Evolutionary conservation across 2,797 vertebrate species (phyloP).

Genomic region (Micrastur ruficollis): DNA sequence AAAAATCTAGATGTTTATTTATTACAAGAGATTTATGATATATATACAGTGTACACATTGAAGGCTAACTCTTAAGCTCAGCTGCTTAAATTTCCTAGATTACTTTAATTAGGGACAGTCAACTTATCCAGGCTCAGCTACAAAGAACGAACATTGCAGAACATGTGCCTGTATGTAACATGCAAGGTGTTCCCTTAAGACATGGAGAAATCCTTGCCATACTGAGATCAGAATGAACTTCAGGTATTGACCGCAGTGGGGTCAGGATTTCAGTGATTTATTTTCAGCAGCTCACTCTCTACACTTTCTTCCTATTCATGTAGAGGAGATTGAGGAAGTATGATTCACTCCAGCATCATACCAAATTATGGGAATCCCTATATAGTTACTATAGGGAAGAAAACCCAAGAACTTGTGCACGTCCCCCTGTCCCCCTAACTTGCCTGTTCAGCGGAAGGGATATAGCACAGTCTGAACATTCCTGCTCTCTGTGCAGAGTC

Average conservation of each 20-base stretch:
- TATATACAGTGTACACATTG: not conserved
- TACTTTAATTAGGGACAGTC: not conserved
- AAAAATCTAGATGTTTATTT: not conserved
- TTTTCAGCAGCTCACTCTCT: not conserved
- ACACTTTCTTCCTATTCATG: accelerated
- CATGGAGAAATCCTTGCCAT: not conserved
- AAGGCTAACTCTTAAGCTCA: not conserved
- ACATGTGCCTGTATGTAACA: not conserved
- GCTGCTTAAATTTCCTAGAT: not conserved
- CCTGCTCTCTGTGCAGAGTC: not conserved
- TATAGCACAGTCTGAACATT: not conserved
- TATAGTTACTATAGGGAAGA: not conserved
- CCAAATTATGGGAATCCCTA: not conserved
- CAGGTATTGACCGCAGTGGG: not conserved
- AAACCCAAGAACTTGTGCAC: not conserved
- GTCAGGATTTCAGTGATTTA: not conserved
- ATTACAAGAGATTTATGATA: not conserved
- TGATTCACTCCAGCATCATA: not conserved
- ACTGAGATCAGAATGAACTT: not conserved
- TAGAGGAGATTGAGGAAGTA: not conserved
- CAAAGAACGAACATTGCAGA: not conserved
- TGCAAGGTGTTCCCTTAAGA: not conserved
- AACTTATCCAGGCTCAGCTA: not conserved
- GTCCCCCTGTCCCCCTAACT: no score
- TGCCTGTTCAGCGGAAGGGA: not conserved